These are phyloP conservation scores for Harpagifer antarcticus DNA, from an alignment of 2,797 vertebrate species.

Conservation along the genomic window DNA sequence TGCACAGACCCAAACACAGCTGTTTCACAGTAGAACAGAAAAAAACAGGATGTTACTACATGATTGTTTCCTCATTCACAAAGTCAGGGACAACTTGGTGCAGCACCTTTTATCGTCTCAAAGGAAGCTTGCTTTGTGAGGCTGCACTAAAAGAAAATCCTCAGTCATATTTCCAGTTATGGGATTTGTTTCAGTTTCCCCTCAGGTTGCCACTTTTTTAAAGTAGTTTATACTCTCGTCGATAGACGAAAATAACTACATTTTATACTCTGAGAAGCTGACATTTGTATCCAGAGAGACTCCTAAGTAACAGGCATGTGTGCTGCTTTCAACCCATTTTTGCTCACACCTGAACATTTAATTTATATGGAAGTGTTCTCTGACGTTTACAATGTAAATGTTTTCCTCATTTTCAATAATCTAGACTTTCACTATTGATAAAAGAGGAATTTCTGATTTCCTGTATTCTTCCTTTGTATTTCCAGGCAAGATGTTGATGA, in stretches of 20 bases:
- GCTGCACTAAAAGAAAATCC: not conserved
- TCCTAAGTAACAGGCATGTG: slow-evolving; percentile 21
- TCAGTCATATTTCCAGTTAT: slow-evolving; percentile 8
- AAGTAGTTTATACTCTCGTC: slow-evolving; percentile 37
- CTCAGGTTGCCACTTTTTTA: slow-evolving; percentile 12
- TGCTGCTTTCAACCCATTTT: not conserved
- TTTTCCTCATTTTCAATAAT: too few relatives aligned
- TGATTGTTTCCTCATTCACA: slow-evolving; percentile 18
- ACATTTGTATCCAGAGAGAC: slow-evolving; percentile 27
- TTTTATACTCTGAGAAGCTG: slow-evolving; percentile 36
- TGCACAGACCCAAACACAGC: slow-evolving; percentile 6
- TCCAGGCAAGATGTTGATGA: not conserved
- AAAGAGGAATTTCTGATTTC: not conserved
- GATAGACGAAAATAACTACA: slow-evolving; percentile 44
- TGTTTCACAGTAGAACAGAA: not conserved
- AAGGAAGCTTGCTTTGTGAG: slow-evolving; percentile 12
- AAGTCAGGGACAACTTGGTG: not conserved
- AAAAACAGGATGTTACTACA: not conserved
- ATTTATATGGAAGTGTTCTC: too few relatives aligned
- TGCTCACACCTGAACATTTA: too few relatives aligned
- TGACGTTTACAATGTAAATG: too few relatives aligned
- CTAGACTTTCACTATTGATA: too few relatives aligned
- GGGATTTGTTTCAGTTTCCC: slow-evolving; percentile 8
- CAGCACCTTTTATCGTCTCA: slow-evolving; percentile 3
- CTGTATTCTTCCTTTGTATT: not conserved